These are phyloP conservation scores for Eriosoma lanigerum DNA, from an alignment of 1,140 invertebrate species.

Conservation along the genomic window DNA sequence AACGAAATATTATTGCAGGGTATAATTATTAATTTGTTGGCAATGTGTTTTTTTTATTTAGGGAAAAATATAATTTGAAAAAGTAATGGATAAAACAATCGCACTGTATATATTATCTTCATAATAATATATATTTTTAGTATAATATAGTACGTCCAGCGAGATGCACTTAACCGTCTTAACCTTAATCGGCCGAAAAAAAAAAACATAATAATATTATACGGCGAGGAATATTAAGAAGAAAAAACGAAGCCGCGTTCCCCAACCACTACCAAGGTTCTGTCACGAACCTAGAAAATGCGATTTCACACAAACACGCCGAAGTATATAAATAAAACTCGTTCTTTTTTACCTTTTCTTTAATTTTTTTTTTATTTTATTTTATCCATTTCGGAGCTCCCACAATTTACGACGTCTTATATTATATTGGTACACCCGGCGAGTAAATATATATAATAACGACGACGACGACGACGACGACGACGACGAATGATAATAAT, in stretches of 20 bases:
- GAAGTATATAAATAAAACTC: conserved; percentile 24
- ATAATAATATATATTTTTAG: too few relatives aligned
- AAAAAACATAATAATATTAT: not conserved
- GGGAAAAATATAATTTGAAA: too few relatives aligned
- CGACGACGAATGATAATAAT: conserved; percentile 21
- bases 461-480: conserved; percentile 15
- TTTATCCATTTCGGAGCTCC: conserved; percentile 31
- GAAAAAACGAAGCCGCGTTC: conserved; percentile 5
- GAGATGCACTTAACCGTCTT: conserved; percentile 41
- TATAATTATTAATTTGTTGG: too few relatives aligned
- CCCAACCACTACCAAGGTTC: not conserved
- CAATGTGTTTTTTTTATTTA: too few relatives aligned
- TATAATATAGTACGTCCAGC: too few relatives aligned
- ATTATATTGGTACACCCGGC: too few relatives aligned
- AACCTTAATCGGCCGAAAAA: conserved; percentile 40
- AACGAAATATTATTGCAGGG: too few relatives aligned
- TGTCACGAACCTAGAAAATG: conserved; percentile 49
- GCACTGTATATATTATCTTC: too few relatives aligned
- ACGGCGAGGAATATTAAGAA: not conserved
- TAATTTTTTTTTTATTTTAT: not conserved
- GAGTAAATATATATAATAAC: conserved; percentile 32
- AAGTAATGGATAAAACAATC: too few relatives aligned
- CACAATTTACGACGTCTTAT: conserved; percentile 42
- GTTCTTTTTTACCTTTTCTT: conserved; percentile 25
- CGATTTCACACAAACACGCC: conserved; percentile 15